phyloP scores from a whole-genome alignment of 1,140 invertebrate species.

The Zaprionus davidi region DNA sequence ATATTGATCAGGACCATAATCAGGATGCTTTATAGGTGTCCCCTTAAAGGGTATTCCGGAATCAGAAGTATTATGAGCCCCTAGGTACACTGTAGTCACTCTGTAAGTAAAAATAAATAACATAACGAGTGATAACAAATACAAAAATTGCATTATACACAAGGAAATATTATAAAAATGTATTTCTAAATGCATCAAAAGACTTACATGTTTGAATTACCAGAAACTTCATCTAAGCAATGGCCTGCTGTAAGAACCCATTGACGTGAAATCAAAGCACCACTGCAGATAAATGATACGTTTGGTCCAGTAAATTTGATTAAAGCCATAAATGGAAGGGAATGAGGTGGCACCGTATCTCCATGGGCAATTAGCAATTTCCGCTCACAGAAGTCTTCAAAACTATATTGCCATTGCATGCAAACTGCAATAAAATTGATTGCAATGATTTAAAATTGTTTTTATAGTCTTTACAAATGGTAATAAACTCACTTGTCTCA shows the following conservation, averaged over 20 bases:
- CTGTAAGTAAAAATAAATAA: constrained; percentile 2
- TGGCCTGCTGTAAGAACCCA: constrained; percentile 32
- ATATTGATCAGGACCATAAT: neutral
- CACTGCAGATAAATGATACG: neutral
- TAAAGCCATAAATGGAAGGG: constrained; percentile 16
- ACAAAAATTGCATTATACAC: too few species aligned
- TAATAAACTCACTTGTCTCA: neutral
- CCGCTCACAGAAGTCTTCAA: neutral
- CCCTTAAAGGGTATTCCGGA: neutral
- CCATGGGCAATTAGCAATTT: neutral
- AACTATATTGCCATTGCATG: neutral
- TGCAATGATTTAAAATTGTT: neutral
- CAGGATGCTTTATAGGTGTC: neutral
- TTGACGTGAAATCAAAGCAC: constrained; percentile 3
- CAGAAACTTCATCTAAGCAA: neutral
- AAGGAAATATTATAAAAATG: too few species aligned
- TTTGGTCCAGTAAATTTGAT: neutral
- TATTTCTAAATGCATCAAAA: too few species aligned
- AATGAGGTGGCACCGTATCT: neutral
- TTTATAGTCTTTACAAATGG: too few species aligned
- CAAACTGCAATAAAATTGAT: constrained; percentile 14
- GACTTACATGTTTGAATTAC: neutral
- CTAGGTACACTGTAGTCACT: neutral
- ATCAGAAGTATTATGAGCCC: neutral
- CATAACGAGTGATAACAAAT: too few species aligned